Conservation (phyloP, 2,888 invertebrate species). For the Spatulosminthurus flaviceps region DNA sequence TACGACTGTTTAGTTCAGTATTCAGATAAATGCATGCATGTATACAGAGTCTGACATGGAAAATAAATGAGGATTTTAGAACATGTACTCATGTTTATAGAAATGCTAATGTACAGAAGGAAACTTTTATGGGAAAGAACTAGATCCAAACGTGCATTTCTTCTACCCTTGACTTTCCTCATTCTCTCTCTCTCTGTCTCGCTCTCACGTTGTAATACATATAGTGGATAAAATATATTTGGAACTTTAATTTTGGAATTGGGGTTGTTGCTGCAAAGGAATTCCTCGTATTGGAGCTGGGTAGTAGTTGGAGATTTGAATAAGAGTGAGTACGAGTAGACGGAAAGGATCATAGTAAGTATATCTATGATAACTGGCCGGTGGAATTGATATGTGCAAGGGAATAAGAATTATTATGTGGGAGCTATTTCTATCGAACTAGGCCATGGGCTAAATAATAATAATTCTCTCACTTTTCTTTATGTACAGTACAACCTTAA, state of each 20-base stretch:
- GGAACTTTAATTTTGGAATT: slow-evolving; percentile 14
- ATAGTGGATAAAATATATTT: neutral
- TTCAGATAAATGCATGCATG: too few species aligned
- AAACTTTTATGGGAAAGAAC: neutral
- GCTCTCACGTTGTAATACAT: too few species aligned
- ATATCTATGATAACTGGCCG: slow-evolving; percentile 1
- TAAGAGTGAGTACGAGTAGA: neutral
- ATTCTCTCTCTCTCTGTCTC: neutral
- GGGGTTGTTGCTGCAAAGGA: slow-evolving; percentile 6
- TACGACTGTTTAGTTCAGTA: too few species aligned
- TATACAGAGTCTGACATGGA: neutral
- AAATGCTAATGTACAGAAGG: neutral
- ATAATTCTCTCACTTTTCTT: slow-evolving; percentile 14
- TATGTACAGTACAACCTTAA: neutral
- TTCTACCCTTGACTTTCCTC: slow-evolving; percentile 1
- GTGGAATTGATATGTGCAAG: neutral
- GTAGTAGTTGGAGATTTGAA: neutral
- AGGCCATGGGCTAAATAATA: slow-evolving; percentile 18
- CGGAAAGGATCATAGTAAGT: neutral
- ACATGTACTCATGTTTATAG: neutral
- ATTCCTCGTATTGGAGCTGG: too few species aligned
- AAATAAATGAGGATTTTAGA: slow-evolving; percentile 9
- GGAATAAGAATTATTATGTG: slow-evolving; percentile 1
- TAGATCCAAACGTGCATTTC: neutral
- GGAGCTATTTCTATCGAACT: slow-evolving; percentile 14